A percentile compares a stretch with the other conserved stretches of the same genome.
Conservation (phyloP, 2,113 vertebrate genomes). For the Nestor notabilis region DNA sequence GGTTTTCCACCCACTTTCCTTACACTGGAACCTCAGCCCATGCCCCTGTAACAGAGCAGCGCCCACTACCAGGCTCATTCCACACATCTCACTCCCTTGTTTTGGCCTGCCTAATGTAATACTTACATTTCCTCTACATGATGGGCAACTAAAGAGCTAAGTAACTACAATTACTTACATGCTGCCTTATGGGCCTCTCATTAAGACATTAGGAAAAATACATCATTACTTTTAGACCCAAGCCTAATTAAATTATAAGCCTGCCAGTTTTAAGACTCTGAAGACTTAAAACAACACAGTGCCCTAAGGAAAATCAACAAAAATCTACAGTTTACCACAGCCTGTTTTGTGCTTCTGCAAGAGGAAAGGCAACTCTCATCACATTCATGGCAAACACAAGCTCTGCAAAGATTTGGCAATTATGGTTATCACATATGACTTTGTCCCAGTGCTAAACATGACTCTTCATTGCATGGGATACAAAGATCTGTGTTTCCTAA, state of each 20-base stretch:
- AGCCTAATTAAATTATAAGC: neutral
- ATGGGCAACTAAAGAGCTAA: neutral
- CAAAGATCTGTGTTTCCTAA: neutral
- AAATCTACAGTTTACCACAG: neutral
- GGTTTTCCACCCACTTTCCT: neutral
- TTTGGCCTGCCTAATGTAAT: neutral
- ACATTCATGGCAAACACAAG: neutral
- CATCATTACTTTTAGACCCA: fast-evolving
- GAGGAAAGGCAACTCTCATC: neutral
- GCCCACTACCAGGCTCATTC: neutral
- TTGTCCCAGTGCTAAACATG: neutral
- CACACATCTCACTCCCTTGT: neutral
- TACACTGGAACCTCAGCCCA: neutral
- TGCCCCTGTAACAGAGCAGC: fast-evolving
- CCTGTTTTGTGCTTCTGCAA: neutral
- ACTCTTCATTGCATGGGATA: neutral
- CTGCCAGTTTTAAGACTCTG: neutral
- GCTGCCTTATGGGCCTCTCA: neutral
- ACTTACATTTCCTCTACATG: neutral
- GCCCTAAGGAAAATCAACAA: neutral
- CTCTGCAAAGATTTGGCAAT: neutral
- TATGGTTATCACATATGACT: fast-evolving
- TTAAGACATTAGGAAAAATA: neutral
- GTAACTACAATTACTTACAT: neutral
- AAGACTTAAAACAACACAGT: neutral